Evolutionary conservation across 2,113 vertebrate species (phyloP), one percentile per base, ranked within the genome.

Genomic region (Oenanthe oenanthe): DNA sequence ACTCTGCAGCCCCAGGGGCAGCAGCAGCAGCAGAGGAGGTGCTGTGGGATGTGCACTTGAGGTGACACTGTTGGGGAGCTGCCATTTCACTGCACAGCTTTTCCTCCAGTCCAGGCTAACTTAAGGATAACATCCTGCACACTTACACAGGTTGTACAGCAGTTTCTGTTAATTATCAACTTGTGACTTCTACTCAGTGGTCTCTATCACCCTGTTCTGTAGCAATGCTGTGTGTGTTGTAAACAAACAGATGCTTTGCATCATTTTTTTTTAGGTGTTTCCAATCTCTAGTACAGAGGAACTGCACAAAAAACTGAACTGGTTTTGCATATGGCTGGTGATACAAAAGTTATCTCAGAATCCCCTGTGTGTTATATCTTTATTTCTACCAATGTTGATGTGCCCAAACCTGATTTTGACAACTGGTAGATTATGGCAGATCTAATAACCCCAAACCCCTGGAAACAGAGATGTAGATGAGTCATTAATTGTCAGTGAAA

Each of bases 41-140:
- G 81, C 9, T 17, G 57, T 56, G 63, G 67, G 80, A 38, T 0
- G 0, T 1, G 18, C 40, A 4, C 38, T 32, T 0, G 1, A 25
- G 70, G 54, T 32, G 65, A 50, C 0, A 2, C 38, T 0, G 1
- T 8, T 22, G 7, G 7, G 38, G 40, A 91, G 62, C 67, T 91
- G 84, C 67, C 10, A 5, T 36, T 29, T 20, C 16, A 2, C 72
- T 29, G 58, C 40, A 40, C 29, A 34, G 0, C 72, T 28, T 25
- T 12, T 36, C 71, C 62, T 86, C 73, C 34, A 7, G 47, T 57
- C 65, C 16, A 6, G 19, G 40, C 25, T 56, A 26, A 26, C 40
- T 34, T 13, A 25, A 32, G 26, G 68, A 22, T 31, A 25, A n/a
- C 36, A n/a, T 16, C 58, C 54, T 48, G 80, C 63, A 11, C 6